Base-by-base conservation (phyloP, 1,140 invertebrate genomes). In the Phortica variegata region DNA sequence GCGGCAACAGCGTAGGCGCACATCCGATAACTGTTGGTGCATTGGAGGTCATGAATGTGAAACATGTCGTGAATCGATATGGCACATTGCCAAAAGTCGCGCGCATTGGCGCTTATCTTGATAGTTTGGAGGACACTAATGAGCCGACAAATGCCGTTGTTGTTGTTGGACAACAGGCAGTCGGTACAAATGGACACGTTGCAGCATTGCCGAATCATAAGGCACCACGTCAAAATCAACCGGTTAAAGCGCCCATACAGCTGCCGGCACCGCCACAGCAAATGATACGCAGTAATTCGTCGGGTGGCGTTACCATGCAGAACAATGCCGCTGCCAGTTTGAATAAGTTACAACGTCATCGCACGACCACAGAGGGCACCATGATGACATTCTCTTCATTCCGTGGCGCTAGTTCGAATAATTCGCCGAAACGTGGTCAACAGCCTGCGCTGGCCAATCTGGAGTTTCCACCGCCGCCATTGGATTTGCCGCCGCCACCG, bases 61-160 rank as follows among this genome's bases (percentile, higher is more conserved):
- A 95, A 66, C 86, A 92, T 56, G 93, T 93, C 5, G 96, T 97
- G 45, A 96, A 93, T 78, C 84, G 93, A n/a, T 98, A 97, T 74
- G 95, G 95, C 4, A 98, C 96, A 9, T 72, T 95, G 48, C 95
- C 95, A 0, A 99, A 98, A 79, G 93, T 91, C 38, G 91, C 93
- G 10, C 82, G 95, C 23, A 97, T 97, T 57, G 94, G 94, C 9
- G 94, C 94, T 0, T 98, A 95, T 76, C 78, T 98, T 12, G 94
- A 97, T 66, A 97, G 93, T 1, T 77, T 97, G 48, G 82, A 90
- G 26, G 65, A 75, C 26, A 56, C 45, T 0, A 48, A 46, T 42
- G 63, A 33, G 40, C 44, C 39, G 36, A 52, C 47, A 34, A 49
- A 15, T 29, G 23, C 29, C n/a, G 18, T n/a, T 19, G 18, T 17